Conservation (phyloP, 2,113 vertebrate genomes). For the Reinhardtius hippoglossoides region DNA sequence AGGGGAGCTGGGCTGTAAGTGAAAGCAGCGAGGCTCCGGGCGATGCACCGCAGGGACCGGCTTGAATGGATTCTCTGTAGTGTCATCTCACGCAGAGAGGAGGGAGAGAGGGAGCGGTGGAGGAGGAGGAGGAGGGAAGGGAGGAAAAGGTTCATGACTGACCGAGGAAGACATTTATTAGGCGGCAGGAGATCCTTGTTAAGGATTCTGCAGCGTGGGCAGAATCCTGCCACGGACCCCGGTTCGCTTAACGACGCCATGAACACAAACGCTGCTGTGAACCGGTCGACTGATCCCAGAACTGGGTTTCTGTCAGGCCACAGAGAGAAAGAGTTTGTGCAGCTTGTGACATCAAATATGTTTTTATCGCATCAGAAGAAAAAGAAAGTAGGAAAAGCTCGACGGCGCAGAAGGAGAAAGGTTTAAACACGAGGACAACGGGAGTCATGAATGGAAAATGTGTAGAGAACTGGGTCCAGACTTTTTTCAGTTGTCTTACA, state of each 20-base stretch:
- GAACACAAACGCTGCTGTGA: background rate
- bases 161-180: conserved; percentile 57
- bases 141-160: conserved; percentile 45
- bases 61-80: conserved; percentile 23
- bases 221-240: conserved; percentile 15
- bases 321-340: background rate
- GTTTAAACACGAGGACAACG: too few relatives aligned
- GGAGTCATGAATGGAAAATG: too few relatives aligned
- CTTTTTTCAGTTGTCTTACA: too few relatives aligned
- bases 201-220: conserved; percentile 43
- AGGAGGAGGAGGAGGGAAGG: background rate
- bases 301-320: too few relatives aligned
- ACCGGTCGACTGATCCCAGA: background rate
- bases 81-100: conserved; percentile 39
- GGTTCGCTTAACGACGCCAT: background rate
- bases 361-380: too few relatives aligned
- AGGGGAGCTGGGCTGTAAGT: conserved; percentile 19
- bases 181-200: conserved; percentile 49
- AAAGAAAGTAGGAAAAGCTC: background rate
- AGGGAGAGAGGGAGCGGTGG: conserved; percentile 16
- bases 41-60: conserved; percentile 6
- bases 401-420: too few relatives aligned
- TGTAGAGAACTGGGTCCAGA: too few relatives aligned
- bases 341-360: too few relatives aligned
- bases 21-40: conserved; percentile 15